phyloP scores from a whole-genome alignment of 2,797 vertebrate genomes.

The Megalops cyprinoides region DNA sequence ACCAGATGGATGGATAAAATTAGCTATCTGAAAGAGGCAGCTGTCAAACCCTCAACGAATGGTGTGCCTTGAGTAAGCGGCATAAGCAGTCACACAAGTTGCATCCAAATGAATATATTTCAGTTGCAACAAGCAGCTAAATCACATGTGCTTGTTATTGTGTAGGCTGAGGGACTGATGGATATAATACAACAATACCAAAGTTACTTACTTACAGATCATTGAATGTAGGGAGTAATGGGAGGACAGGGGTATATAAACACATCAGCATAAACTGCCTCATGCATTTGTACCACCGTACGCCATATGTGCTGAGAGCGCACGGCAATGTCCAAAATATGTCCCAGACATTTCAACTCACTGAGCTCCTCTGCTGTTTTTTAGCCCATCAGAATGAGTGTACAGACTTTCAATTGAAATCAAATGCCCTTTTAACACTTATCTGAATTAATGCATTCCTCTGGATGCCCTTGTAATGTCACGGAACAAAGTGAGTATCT shows the following conservation, averaged over 20 bases:
- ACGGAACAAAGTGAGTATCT: background rate
- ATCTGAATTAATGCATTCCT: slow-evolving; percentile 39
- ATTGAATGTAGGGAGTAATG: background rate
- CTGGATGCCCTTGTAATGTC: background rate
- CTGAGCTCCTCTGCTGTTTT: too few relatives aligned
- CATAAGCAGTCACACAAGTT: slow-evolving; percentile 28
- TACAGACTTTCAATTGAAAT: slow-evolving; percentile 15
- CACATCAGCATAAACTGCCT: background rate
- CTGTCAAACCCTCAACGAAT: slow-evolving; percentile 51
- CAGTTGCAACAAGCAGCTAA: slow-evolving; percentile 59
- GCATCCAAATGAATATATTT: slow-evolving; percentile 51
- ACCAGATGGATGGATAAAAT: slow-evolving; percentile 66
- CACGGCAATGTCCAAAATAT: too few relatives aligned
- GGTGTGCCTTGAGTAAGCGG: slow-evolving; percentile 52
- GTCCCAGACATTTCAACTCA: too few relatives aligned
- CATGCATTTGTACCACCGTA: too few relatives aligned
- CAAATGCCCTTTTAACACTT: slow-evolving; percentile 38
- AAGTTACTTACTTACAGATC: background rate
- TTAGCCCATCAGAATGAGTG: too few relatives aligned
- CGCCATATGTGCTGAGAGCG: too few relatives aligned
- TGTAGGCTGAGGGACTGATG: background rate
- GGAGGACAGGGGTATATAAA: background rate
- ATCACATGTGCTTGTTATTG: slow-evolving; percentile 64
- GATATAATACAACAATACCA: background rate
- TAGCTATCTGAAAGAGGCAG: slow-evolving; percentile 53